phyloP scores from a whole-genome alignment of 2,888 invertebrate species.

The Calliscelio sp. region DNA sequence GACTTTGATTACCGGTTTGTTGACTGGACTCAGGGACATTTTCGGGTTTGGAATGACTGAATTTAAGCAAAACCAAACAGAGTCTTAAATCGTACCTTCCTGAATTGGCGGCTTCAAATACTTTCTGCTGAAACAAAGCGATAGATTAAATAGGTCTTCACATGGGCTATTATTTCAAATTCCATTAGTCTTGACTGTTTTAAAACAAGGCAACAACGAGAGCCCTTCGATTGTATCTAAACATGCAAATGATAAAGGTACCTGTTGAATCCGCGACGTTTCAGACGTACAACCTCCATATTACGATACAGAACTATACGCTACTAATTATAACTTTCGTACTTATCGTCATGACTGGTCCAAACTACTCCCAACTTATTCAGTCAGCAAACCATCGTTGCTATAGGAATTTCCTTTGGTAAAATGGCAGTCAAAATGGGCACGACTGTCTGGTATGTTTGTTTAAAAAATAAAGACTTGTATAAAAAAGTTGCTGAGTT shows the following conservation, averaged over 20 bases:
- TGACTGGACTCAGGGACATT: not conserved
- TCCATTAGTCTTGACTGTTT: too few relatives aligned
- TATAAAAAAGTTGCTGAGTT: not conserved
- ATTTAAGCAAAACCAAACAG: too few relatives aligned
- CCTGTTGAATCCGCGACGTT: slow-evolving; percentile 65
- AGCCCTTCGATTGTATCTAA: slow-evolving; percentile 28
- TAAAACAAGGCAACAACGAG: too few relatives aligned
- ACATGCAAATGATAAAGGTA: slow-evolving; percentile 61
- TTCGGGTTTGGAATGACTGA: too few relatives aligned
- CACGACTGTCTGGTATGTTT: too few relatives aligned
- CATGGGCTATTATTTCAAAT: too few relatives aligned
- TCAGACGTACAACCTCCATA: slow-evolving; percentile 46
- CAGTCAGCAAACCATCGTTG: too few relatives aligned
- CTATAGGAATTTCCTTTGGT: too few relatives aligned
- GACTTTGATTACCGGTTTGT: too few relatives aligned
- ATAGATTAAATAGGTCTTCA: too few relatives aligned
- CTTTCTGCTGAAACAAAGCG: slow-evolving; percentile 27
- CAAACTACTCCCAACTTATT: too few relatives aligned
- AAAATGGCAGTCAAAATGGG: too few relatives aligned
- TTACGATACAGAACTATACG: slow-evolving; percentile 40
- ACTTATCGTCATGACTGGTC: not conserved
- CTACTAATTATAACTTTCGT: not conserved
- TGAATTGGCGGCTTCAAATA: slow-evolving; percentile 5
- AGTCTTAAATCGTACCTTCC: slow-evolving; percentile 10
- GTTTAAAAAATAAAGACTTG: not conserved